Percentiles rank a stretch among this genome's conserved stretches.
These are phyloP conservation scores for Cryptus viduatorius DNA, from an alignment of 2,888 invertebrate species.

Conservation along the genomic window DNA sequence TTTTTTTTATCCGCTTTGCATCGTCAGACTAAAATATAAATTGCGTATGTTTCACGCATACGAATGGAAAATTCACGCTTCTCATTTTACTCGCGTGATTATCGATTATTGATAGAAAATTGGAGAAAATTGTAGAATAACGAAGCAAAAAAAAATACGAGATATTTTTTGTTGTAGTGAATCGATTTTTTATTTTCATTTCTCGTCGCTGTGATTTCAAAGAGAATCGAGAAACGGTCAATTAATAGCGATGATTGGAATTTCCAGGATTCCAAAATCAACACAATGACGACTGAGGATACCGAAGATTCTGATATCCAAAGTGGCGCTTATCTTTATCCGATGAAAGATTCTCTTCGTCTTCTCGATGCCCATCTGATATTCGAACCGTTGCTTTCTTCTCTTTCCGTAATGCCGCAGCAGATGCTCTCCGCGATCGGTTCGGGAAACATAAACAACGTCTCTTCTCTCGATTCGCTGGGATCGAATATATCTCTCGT, in stretches of 20 bases:
- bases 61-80: neutral
- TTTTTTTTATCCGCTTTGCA: slow-evolving; percentile 15
- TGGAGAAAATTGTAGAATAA: neutral
- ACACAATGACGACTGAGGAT: slow-evolving; percentile 84
- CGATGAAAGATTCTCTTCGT: slow-evolving; percentile 93
- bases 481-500: slow-evolving; percentile 94
- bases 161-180: neutral
- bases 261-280: slow-evolving; percentile 84
- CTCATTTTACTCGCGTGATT: neutral
- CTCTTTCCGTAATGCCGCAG: slow-evolving; percentile 96
- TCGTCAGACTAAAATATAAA: neutral
- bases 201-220: neutral
- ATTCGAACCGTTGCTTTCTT: slow-evolving; percentile 95
- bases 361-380: slow-evolving; percentile 97
- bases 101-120: neutral
- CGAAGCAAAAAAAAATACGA: neutral
- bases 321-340: slow-evolving; percentile 89
- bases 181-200: neutral
- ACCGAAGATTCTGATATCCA: slow-evolving; percentile 83
- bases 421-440: slow-evolving; percentile 89
- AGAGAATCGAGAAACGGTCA: neutral
- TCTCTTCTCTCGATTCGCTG: slow-evolving; percentile 93
- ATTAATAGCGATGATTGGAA: slow-evolving; percentile 29
- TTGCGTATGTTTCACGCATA: neutral
- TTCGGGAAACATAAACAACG: slow-evolving; percentile 86